phyloP scores from a whole-genome alignment of 2,888 invertebrate genomes.

The Synergus japonicus region DNA sequence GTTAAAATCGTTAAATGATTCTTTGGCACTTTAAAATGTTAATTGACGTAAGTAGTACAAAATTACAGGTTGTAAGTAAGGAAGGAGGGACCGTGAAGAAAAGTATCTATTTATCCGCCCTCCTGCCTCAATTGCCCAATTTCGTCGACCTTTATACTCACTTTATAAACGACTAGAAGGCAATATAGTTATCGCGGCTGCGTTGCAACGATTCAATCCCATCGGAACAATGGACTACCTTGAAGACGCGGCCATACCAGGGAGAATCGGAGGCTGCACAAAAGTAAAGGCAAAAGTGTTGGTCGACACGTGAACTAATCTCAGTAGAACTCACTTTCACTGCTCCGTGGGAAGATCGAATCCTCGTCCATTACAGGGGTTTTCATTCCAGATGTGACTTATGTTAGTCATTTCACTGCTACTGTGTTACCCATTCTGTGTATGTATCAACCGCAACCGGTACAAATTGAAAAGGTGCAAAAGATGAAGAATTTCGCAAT shows the following conservation, averaged over 20 bases:
- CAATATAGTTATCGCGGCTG: constrained; percentile 53
- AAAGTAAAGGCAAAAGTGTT: constrained; percentile 59
- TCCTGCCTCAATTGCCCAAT: constrained; percentile 58
- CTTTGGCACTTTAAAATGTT: not conserved
- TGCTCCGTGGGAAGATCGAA: constrained; percentile 69
- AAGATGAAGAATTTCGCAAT: constrained; percentile 15
- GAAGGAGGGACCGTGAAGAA: constrained; percentile 32
- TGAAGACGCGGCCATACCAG: constrained; percentile 58
- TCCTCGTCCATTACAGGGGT: constrained; percentile 56
- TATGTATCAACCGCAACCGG: constrained; percentile 13
- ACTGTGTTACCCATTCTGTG: constrained; percentile 1
- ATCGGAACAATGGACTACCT: constrained; percentile 69
- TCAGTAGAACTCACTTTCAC: constrained; percentile 66
- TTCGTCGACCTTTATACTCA: constrained; percentile 63
- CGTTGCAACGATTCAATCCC: constrained; percentile 62
- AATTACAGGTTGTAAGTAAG: constrained; percentile 29
- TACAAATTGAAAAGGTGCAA: constrained; percentile 36
- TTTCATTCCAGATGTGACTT: constrained; percentile 53
- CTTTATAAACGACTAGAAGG: constrained; percentile 61
- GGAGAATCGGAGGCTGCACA: constrained; percentile 62
- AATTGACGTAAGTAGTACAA: constrained; percentile 7
- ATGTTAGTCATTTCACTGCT: constrained; percentile 7
- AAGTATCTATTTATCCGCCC: constrained; percentile 36
- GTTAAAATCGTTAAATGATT: constrained; percentile 4
- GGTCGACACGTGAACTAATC: constrained; percentile 67